Evolutionary conservation across 1,140 invertebrate genomes (phyloP).

Genomic region (Temnothorax longispinosus): DNA sequence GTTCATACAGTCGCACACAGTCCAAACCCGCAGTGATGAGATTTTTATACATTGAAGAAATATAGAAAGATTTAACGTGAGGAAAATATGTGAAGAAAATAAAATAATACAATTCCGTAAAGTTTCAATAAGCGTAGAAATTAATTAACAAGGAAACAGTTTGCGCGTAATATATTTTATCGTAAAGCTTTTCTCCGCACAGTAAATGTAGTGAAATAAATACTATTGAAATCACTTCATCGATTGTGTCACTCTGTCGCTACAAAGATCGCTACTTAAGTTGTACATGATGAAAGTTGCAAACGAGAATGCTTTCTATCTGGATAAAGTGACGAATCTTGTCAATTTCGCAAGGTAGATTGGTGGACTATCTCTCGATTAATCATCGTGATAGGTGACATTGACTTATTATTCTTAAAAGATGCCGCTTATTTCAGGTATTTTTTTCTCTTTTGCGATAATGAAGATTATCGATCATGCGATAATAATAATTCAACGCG

Average conservation of each 20-base stretch:
- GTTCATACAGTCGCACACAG: background rate
- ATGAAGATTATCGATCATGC: slow-evolving; percentile 35
- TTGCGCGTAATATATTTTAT: background rate
- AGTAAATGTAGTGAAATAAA: background rate
- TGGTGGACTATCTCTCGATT: slow-evolving; percentile 50
- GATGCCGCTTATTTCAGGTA: slow-evolving; percentile 13
- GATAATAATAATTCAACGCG: slow-evolving; percentile 14
- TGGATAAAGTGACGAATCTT: slow-evolving; percentile 48
- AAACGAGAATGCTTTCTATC: slow-evolving; percentile 27
- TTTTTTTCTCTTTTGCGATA: slow-evolving; percentile 25
- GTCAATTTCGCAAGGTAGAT: slow-evolving; percentile 39
- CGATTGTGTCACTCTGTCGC: slow-evolving; percentile 8
- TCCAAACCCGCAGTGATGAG: background rate
- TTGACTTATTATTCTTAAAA: slow-evolving; percentile 13
- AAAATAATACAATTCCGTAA: background rate
- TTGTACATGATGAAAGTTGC: slow-evolving; percentile 43
- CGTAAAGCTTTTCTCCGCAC: background rate
- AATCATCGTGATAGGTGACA: slow-evolving; percentile 14
- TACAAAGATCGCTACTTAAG: slow-evolving; percentile 50
- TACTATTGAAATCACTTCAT: background rate
- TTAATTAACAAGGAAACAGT: background rate
- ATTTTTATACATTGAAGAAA: background rate
- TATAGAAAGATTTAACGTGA: background rate
- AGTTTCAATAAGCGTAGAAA: background rate
- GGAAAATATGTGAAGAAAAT: background rate